Evolutionary conservation across 2,888 invertebrate species (phyloP).

Genomic region (Asteroscopus sphinx): DNA sequence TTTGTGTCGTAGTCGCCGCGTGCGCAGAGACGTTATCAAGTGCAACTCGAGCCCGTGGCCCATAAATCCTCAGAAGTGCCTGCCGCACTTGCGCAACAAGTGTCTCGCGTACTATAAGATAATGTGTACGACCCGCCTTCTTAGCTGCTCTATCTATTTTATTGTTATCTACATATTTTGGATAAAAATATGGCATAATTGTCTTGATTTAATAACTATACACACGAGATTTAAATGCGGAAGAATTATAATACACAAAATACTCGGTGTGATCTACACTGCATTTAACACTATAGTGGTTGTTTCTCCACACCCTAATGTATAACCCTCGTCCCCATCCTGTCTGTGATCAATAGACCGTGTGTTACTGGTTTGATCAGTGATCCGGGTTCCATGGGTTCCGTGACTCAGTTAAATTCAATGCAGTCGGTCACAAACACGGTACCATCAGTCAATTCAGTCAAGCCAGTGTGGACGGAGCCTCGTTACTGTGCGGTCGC

Average conservation of each 20-base stretch:
- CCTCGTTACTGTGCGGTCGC: slow-evolving; percentile 75
- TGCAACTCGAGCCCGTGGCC: slow-evolving; percentile 81
- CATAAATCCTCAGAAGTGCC: slow-evolving; percentile 83
- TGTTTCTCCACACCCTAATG: slow-evolving; percentile 64
- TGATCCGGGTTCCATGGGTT: slow-evolving; percentile 81
- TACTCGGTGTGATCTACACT: slow-evolving; percentile 1
- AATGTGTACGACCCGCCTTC: slow-evolving; percentile 66
- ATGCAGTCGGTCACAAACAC: slow-evolving; percentile 74
- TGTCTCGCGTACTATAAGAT: slow-evolving; percentile 70
- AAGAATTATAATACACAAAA: neutral
- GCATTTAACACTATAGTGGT: slow-evolving; percentile 35
- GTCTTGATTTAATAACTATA: neutral
- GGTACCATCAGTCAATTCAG: slow-evolving; percentile 69
- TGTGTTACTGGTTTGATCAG: slow-evolving; percentile 76
- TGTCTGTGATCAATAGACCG: slow-evolving; percentile 76
- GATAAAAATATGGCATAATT: slow-evolving; percentile 7
- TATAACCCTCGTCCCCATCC: slow-evolving; percentile 68
- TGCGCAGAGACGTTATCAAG: slow-evolving; percentile 82
- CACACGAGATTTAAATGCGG: neutral
- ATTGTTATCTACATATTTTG: slow-evolving; percentile 49
- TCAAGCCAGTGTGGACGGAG: slow-evolving; percentile 77
- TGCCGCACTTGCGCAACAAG: slow-evolving; percentile 83
- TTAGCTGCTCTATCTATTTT: slow-evolving; percentile 65
- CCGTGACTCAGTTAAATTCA: slow-evolving; percentile 81
- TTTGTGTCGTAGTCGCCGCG: slow-evolving; percentile 68